These are phyloP conservation scores for Etheostoma nigrum DNA, from an alignment of 2,797 vertebrate genomes.

Conservation along the genomic window DNA sequence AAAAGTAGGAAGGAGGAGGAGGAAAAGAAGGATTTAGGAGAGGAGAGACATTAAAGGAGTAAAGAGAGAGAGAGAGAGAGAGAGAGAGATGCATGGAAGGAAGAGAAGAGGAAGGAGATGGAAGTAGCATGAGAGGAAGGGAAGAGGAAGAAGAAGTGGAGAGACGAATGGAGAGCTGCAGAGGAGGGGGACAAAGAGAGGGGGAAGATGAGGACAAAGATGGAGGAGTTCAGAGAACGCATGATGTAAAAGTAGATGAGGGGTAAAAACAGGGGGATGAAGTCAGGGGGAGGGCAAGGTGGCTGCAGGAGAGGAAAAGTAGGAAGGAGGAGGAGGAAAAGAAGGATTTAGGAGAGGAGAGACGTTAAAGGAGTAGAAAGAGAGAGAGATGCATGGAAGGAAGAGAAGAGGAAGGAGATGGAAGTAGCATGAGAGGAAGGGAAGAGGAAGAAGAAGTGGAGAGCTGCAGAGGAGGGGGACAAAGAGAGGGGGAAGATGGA, in stretches of 20 bases:
- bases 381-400: neutral
- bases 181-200: neutral
- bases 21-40: neutral
- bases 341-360: neutral
- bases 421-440: neutral
- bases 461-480: neutral
- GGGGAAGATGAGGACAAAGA: neutral
- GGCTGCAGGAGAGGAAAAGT: neutral
- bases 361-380: neutral
- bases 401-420: neutral
- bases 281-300: neutral
- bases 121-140: neutral
- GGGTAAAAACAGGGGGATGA: too few species aligned
- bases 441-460: too few species aligned
- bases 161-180: too few species aligned
- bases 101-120: neutral
- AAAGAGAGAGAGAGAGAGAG: neutral
- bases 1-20: neutral
- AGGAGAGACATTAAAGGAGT: neutral
- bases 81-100: neutral
- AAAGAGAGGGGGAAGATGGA: neutral
- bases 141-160: too few species aligned
- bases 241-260: too few species aligned
- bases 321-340: neutral
- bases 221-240: neutral